A percentile compares a stretch with the other conserved stretches of the same genome.
These are phyloP conservation scores for Netelia fuscicornis DNA, from an alignment of 2,888 invertebrate genomes.

Conservation along the genomic window DNA sequence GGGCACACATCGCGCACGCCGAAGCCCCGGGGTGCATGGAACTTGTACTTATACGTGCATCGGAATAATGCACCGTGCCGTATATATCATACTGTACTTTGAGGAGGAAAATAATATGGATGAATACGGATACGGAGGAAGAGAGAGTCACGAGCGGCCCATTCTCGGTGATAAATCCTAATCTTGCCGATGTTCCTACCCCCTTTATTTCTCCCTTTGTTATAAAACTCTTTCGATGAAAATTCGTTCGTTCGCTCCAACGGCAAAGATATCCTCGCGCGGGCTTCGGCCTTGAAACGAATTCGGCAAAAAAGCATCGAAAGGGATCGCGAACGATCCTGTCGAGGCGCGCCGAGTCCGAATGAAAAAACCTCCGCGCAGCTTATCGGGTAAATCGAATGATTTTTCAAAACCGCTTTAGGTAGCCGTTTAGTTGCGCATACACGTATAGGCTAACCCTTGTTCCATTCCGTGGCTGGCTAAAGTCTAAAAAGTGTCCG, in stretches of 20 bases:
- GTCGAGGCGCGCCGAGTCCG: too few relatives aligned
- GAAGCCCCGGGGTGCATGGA: conserved; percentile 39
- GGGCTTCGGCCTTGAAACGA: too few relatives aligned
- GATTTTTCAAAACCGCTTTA: conserved; percentile 24
- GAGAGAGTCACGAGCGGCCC: conserved; percentile 15
- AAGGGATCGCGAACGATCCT: too few relatives aligned
- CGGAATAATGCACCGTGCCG: conserved; percentile 30
- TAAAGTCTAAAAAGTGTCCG: neutral
- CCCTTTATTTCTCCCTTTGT: neutral
- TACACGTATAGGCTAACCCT: neutral
- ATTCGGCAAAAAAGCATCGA: too few relatives aligned
- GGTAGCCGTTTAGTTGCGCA: neutral
- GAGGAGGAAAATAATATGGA: conserved; percentile 31
- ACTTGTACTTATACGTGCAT: conserved; percentile 37
- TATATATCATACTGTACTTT: conserved; percentile 43
- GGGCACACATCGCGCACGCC: conserved; percentile 36
- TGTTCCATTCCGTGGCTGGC: neutral
- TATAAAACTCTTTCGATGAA: too few relatives aligned
- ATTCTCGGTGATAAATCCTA: conserved; percentile 26
- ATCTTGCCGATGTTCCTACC: neutral
- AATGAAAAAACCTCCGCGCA: too few relatives aligned
- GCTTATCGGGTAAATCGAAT: neutral
- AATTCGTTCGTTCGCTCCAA: too few relatives aligned
- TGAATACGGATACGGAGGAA: conserved; percentile 7
- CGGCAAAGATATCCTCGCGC: too few relatives aligned